Conservation (phyloP, 2,113 vertebrate species). For the Aegotheles bennettii region DNA sequence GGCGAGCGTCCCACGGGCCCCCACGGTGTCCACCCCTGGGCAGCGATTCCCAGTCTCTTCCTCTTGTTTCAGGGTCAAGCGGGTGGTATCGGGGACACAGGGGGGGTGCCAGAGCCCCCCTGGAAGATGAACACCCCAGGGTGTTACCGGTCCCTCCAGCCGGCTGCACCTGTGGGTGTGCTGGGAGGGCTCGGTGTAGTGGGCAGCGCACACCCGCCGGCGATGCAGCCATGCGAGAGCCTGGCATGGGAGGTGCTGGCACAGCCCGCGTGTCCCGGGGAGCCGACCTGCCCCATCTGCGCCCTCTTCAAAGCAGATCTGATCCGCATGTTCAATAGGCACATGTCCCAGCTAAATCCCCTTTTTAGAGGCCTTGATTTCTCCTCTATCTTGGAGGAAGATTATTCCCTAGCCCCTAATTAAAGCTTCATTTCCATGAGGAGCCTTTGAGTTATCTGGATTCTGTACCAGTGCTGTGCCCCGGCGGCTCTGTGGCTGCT, state of each 20-base stretch:
- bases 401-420: not conserved
- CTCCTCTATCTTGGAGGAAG: not conserved
- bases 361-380: not conserved
- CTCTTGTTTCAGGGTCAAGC: fast-evolving
- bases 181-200: too few relatives aligned
- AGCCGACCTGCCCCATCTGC: not conserved
- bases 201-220: too few relatives aligned
- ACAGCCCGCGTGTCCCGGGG: not conserved
- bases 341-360: not conserved
- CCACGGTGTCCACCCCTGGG: not conserved
- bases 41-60: not conserved
- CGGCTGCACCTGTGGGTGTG: not conserved
- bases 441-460: not conserved
- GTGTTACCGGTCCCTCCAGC: not conserved
- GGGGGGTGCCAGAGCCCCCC: fast-evolving
- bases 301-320: not conserved
- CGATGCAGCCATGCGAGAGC: too few relatives aligned
- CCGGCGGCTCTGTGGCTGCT: fast-evolving
- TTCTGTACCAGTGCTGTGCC: not conserved
- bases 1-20: fast-evolving
- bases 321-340: not conserved
- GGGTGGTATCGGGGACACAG: fast-evolving
- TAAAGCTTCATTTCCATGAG: not conserved
- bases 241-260: too few relatives aligned
- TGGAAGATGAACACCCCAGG: not conserved